These are phyloP conservation scores for Sanderia malayensis DNA, from an alignment of 30 jellyfish, hydroid and myxozoan genomes.

Conservation along the genomic window DNA sequence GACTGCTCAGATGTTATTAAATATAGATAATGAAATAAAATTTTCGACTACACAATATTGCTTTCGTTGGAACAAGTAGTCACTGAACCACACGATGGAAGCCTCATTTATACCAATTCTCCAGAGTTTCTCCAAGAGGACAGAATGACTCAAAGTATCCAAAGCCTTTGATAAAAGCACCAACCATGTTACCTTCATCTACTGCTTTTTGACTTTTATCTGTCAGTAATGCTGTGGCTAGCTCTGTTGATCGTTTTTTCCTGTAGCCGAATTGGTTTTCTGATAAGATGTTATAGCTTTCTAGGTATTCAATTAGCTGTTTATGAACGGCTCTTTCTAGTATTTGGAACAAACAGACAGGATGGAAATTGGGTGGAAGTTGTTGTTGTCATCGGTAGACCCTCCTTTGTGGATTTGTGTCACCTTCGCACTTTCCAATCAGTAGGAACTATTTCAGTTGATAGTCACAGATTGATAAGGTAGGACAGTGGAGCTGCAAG, in stretches of 20 bases:
- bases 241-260: slow-evolving; percentile 28
- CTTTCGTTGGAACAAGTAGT: slow-evolving; percentile 31
- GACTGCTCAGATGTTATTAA: no score
- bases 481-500: slow-evolving; percentile 52
- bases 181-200: slow-evolving; percentile 30
- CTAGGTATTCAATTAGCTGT: slow-evolving; percentile 30
- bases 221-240: slow-evolving; percentile 21
- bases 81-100: slow-evolving; percentile 36
- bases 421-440: slow-evolving; percentile 62
- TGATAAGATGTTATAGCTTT: slow-evolving; percentile 1
- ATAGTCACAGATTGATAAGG: slow-evolving; percentile 40
- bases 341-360: slow-evolving; percentile 23
- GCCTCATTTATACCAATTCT: slow-evolving; percentile 29
- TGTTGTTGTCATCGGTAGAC: slow-evolving; percentile 10
- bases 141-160: slow-evolving; percentile 35
- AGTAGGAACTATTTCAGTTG: slow-evolving; percentile 54
- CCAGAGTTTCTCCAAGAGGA: slow-evolving; percentile 34
- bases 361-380: slow-evolving; percentile 2
- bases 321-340: slow-evolving; percentile 47
- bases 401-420: slow-evolving; percentile 48
- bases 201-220: slow-evolving; percentile 35
- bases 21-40: no score
- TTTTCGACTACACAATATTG: no score
- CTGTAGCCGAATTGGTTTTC: slow-evolving; percentile 27
- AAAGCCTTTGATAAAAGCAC: slow-evolving; percentile 45